Evolutionary conservation across 2,888 invertebrate species (phyloP).

Genomic region (Alviniconcha strummeri): DNA sequence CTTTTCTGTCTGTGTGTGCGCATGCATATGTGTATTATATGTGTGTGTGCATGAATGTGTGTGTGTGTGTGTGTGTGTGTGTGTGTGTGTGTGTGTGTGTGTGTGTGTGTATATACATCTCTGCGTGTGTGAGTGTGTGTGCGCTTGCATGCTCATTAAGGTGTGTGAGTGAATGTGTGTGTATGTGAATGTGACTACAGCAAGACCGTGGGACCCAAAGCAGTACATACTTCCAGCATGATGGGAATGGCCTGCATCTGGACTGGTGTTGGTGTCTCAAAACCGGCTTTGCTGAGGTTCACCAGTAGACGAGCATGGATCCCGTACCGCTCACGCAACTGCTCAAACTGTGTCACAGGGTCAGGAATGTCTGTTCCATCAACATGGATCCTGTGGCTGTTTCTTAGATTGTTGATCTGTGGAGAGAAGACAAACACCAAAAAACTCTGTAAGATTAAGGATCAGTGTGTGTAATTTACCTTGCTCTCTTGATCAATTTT

Average conservation of each 20-base stretch:
- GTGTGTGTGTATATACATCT: not conserved
- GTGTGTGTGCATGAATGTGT: not conserved
- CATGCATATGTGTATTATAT: not conserved
- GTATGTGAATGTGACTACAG: not conserved
- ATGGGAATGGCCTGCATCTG: constrained; percentile 91
- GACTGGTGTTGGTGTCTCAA: constrained; percentile 67
- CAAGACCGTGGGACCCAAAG: not conserved
- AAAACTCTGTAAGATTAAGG: too few relatives aligned
- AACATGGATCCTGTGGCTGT: constrained; percentile 85
- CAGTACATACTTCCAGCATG: constrained; percentile 78
- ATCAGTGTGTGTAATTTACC: too few relatives aligned
- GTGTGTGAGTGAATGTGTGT: not conserved
- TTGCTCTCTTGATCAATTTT: too few relatives aligned
- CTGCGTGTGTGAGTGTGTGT: not conserved
- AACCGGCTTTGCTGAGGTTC: constrained; percentile 78
- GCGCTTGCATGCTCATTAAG: not conserved
- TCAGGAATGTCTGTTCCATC: constrained; percentile 87
- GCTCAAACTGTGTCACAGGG: constrained; percentile 82
- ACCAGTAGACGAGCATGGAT: constrained; percentile 80
- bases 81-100: not conserved
- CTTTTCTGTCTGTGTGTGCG: not conserved
- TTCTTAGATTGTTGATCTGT: constrained; percentile 83
- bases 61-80: not conserved
- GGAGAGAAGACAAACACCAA: too few relatives aligned
- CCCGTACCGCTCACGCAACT: constrained; percentile 77